A percentile compares a stretch with the other conserved stretches of the same genome.
phyloP scores from a whole-genome alignment of 2,113 vertebrate genomes.

The Solenodon paradoxus region DNA sequence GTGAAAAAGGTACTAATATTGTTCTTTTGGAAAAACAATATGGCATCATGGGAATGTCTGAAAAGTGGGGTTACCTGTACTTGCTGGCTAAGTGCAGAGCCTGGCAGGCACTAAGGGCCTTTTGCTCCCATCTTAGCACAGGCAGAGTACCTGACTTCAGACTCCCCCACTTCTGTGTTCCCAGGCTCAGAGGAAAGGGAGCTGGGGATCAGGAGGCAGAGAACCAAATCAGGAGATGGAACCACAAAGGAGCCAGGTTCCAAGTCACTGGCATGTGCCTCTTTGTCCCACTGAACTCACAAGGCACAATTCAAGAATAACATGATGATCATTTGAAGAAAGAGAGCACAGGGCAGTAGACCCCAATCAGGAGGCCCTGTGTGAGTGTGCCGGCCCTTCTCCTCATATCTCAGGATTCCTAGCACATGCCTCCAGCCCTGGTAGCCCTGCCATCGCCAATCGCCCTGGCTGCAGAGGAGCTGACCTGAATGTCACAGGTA shows the following conservation, averaged over 20 bases:
- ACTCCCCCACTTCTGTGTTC: fast-evolving
- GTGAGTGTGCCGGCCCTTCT: neutral
- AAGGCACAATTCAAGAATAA: neutral
- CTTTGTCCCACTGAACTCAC: neutral
- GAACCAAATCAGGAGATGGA: neutral
- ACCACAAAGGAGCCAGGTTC: neutral
- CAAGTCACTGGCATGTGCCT: neutral
- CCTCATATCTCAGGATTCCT: neutral
- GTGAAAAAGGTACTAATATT: neutral
- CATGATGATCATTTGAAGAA: neutral
- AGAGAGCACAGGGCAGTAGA: neutral
- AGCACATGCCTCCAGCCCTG: fast-evolving
- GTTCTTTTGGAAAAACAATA: neutral
- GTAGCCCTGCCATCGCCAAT: neutral
- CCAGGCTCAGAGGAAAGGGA: neutral
- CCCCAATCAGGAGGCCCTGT: neutral
- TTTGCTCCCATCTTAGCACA: neutral
- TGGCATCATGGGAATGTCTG: neutral
- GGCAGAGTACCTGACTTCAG: no score
- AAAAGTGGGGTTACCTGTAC: neutral
- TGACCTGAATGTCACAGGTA: neutral
- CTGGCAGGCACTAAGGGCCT: neutral
- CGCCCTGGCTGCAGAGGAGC: neutral
- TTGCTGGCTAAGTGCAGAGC: neutral
- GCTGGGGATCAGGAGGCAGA: neutral